Conservation (phyloP, 2,797 vertebrate genomes). For the Mus minutoides region DNA sequence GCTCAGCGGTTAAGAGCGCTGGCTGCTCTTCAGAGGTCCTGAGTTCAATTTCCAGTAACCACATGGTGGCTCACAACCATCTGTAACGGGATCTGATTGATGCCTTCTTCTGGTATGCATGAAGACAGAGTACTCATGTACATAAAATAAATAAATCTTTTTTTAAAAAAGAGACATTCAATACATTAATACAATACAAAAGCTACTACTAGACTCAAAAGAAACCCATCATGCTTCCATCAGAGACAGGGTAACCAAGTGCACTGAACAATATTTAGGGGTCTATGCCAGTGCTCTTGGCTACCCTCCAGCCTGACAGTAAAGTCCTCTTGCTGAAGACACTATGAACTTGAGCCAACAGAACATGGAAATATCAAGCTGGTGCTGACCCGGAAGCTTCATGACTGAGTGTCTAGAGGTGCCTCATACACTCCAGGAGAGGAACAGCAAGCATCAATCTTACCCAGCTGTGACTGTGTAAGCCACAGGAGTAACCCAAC, state of each 20-base stretch:
- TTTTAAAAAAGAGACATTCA: slow-evolving; percentile 2
- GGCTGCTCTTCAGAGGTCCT: neutral
- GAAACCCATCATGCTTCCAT: neutral
- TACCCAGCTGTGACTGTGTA: neutral
- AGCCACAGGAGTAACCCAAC: neutral
- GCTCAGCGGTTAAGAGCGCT: neutral
- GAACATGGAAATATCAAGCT: neutral
- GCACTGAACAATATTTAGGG: neutral
- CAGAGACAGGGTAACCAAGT: neutral
- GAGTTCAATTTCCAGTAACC: neutral
- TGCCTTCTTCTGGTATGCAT: neutral
- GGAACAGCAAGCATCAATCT: neutral
- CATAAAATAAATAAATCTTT: neutral
- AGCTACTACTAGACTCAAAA: neutral
- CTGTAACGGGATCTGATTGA: neutral
- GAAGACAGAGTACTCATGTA: neutral
- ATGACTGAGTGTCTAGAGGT: neutral
- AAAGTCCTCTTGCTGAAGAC: neutral
- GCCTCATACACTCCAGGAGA: neutral
- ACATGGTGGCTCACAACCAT: neutral
- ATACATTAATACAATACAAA: slow-evolving; percentile 10
- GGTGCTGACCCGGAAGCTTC: neutral
- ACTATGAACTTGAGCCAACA: neutral
- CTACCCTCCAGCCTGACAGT: neutral
- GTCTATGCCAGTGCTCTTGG: neutral